Conservation (phyloP, 1,140 invertebrate genomes). For the Triops cancriformis region DNA sequence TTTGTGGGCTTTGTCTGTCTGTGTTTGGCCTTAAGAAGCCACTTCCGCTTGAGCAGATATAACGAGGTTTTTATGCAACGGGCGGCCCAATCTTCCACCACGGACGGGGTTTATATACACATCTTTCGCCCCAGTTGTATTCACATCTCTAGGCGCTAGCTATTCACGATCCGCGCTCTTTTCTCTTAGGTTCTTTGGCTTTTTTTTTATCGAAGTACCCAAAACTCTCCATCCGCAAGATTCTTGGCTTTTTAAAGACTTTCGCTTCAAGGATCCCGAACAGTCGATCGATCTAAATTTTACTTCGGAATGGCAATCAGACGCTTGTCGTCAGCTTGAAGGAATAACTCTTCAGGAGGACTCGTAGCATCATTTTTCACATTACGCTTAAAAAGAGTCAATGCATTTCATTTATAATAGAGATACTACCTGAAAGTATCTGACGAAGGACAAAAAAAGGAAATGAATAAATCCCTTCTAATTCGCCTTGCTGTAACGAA, state of each 20-base stretch:
- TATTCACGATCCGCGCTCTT: neutral
- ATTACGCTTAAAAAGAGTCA: neutral
- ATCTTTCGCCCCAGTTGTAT: conserved; percentile 3
- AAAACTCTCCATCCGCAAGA: conserved; percentile 6
- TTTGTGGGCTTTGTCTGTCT: neutral
- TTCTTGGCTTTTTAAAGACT: conserved; percentile 9
- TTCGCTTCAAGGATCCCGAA: neutral
- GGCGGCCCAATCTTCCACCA: conserved; percentile 8
- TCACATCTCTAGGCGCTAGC: neutral
- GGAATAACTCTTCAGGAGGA: neutral
- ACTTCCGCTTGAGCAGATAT: neutral
- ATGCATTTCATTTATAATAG: too few relatives aligned
- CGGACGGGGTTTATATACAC: neutral
- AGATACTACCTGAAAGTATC: too few relatives aligned
- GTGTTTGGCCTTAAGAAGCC: neutral
- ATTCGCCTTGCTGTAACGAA: too few relatives aligned
- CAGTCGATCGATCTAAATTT: neutral
- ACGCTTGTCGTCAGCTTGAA: neutral
- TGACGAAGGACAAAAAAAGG: too few relatives aligned
- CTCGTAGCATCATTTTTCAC: neutral
- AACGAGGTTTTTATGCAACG: conserved; percentile 10
- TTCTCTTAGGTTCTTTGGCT: neutral
- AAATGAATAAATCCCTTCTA: too few relatives aligned
- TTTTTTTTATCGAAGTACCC: neutral
- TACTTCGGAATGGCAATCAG: neutral